Evolutionary conservation across 2,797 vertebrate species (phyloP), one percentile per base, ranked within the genome.

Genomic region (Anableps anableps): DNA sequence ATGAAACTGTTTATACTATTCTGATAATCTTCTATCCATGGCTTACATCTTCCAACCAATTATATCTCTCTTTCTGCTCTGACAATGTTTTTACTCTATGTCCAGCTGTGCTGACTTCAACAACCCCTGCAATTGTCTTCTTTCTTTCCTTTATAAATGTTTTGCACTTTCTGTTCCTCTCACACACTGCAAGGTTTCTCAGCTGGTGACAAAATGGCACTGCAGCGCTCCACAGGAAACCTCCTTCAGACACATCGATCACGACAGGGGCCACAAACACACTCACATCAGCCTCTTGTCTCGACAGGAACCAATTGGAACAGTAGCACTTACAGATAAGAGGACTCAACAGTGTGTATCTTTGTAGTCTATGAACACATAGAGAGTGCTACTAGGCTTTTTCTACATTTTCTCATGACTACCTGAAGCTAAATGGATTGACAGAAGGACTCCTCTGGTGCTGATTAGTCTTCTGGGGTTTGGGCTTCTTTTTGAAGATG

Each of bases 181-280:
- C 43, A 71, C 73, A 51, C 62, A 31, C 31, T 0, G 64, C 14
- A n/a, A 11, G 72, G 77, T 74, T 87, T 80, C 78, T 83, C 74
- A 48, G 80, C 82, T 83, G 71, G 78, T 72, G 82, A 87, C 79
- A 87, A 85, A 86, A 88, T 85, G 80, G 77, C 78, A 74, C 82
- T 76, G 79, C 75, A 84, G 89, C 74, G 55, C 91, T 90, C 86
- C 68, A 87, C 84, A 45, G 84, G 87, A 85, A 81, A 82, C 64
- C 83, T 81, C 75, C 72, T 87, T 81, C 86, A 88, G 84, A 87
- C 77, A 90, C 83, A 87, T 91, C 81, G 77, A 78, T 83, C 82
- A 80, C 88, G 74, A 80, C 60, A 58, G 78, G 77, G 71, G 55
- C 47, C 45, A 31, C 76, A 71, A 55, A 79, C 66, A 75, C 78